Percentiles rank a stretch among this genome's conserved stretches.
Conservation (phyloP, 1,140 invertebrate genomes). For the Melipona quadrifasciata region DNA sequence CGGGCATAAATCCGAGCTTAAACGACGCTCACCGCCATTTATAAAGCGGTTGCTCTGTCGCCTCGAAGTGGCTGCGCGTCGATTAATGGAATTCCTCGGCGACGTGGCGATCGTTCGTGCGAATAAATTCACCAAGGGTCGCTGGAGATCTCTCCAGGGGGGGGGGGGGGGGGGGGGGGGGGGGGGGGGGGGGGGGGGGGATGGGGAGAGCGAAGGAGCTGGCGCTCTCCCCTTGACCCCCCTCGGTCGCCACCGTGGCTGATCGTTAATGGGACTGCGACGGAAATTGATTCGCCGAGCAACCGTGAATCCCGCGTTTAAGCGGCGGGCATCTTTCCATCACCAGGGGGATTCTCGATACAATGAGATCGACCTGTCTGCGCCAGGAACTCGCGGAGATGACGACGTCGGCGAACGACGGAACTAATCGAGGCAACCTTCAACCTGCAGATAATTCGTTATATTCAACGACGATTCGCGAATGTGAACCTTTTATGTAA, state of each 20-base stretch:
- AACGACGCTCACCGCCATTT: conserved; percentile 62
- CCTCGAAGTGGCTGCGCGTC: conserved; percentile 65
- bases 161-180: too few relatives aligned
- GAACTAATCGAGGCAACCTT: background rate
- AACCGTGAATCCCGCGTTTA: conserved; percentile 43
- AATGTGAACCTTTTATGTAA: background rate
- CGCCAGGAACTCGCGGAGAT: background rate
- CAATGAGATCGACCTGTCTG: background rate
- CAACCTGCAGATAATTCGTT: background rate
- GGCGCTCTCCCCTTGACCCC: background rate
- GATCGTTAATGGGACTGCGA: conserved; percentile 69
- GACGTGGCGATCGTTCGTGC: conserved; percentile 65
- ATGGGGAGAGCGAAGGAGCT: conserved; percentile 32
- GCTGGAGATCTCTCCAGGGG: conserved; percentile 14
- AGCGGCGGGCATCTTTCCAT: background rate
- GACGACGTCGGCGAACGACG: background rate
- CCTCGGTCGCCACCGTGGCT: background rate
- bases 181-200: too few relatives aligned
- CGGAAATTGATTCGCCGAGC: conserved; percentile 71
- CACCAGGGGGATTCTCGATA: background rate
- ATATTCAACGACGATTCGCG: background rate
- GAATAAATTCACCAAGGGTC: conserved; percentile 66
- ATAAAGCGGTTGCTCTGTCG: conserved; percentile 63
- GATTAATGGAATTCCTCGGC: conserved; percentile 70
- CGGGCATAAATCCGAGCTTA: conserved; percentile 63